These are phyloP conservation scores for Buceros bicornis DNA, from an alignment of 2,797 vertebrate species.

Conservation along the genomic window DNA sequence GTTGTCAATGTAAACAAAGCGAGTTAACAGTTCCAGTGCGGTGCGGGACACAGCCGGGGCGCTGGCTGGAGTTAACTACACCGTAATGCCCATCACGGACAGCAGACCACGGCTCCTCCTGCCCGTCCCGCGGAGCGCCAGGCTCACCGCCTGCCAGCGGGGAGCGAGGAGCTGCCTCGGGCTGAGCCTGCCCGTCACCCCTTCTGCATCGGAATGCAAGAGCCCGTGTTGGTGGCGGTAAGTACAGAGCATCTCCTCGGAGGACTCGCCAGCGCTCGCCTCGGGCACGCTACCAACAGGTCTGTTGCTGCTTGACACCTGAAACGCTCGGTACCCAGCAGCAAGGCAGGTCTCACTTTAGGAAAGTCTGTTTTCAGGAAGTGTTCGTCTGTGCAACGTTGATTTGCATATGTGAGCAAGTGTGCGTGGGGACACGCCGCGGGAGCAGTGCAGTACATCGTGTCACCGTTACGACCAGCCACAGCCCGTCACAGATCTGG, in stretches of 20 bases:
- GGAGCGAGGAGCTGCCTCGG: not conserved
- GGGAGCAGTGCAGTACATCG: not conserved
- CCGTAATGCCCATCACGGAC: not conserved
- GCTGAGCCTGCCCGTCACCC: not conserved
- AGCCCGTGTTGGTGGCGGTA: not conserved
- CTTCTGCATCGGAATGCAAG: not conserved
- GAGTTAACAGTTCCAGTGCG: conserved; percentile 38
- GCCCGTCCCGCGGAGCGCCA: not conserved
- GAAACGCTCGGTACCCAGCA: not conserved
- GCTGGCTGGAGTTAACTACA: not conserved
- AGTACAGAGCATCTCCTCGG: not conserved
- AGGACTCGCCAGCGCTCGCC: not conserved
- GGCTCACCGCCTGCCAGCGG: not conserved
- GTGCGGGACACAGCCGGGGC: conserved; percentile 31
- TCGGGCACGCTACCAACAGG: accelerated
- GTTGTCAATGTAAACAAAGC: conserved; percentile 76
- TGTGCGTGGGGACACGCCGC: not conserved
- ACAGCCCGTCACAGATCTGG: not conserved
- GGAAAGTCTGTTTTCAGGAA: not conserved
- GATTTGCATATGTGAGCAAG: conserved; percentile 25
- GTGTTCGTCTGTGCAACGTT: not conserved
- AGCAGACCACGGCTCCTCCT: not conserved
- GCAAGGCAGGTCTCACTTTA: conserved; percentile 21
- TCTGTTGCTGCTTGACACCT: not conserved
- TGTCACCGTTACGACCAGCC: not conserved